Conservation (phyloP, 2,888 invertebrate species). For the Harpagoxenus sublaevis region DNA sequence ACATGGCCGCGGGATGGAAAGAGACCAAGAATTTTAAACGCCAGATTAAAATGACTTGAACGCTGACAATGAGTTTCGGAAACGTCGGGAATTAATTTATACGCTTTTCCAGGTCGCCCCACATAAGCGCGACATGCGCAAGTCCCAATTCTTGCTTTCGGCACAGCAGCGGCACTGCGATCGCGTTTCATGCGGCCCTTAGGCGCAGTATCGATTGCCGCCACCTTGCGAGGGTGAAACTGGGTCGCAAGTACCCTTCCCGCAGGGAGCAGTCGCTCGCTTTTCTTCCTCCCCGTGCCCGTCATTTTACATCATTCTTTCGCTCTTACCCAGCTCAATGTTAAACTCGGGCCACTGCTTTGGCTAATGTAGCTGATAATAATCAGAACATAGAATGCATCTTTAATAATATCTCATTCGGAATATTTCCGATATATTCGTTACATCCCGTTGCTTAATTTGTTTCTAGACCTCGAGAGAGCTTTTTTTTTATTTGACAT, state of each 20-base stretch:
- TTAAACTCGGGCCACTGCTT: neutral
- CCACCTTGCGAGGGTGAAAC: slow-evolving; percentile 80
- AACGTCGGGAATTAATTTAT: neutral
- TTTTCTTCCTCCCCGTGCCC: neutral
- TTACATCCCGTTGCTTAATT: neutral
- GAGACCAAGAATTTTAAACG: neutral
- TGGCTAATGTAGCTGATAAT: neutral
- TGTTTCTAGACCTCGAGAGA: too few species aligned
- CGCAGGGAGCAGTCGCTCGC: slow-evolving; percentile 58
- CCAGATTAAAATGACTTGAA: neutral
- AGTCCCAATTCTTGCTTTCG: slow-evolving; percentile 48
- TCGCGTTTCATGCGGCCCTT: slow-evolving; percentile 57
- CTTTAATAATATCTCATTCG: neutral
- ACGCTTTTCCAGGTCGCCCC: neutral
- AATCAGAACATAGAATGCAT: neutral
- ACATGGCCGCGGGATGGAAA: neutral
- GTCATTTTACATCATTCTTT: slow-evolving; percentile 18
- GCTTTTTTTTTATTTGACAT: neutral
- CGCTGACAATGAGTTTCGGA: neutral
- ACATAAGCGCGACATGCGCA: neutral
- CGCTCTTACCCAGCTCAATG: neutral
- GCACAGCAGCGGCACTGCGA: slow-evolving; percentile 53
- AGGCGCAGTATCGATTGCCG: slow-evolving; percentile 83
- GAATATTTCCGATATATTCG: neutral
- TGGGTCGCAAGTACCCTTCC: slow-evolving; percentile 83